phyloP scores from a whole-genome alignment of 1,140 invertebrate species.

The Phymastichus coffea region DNA sequence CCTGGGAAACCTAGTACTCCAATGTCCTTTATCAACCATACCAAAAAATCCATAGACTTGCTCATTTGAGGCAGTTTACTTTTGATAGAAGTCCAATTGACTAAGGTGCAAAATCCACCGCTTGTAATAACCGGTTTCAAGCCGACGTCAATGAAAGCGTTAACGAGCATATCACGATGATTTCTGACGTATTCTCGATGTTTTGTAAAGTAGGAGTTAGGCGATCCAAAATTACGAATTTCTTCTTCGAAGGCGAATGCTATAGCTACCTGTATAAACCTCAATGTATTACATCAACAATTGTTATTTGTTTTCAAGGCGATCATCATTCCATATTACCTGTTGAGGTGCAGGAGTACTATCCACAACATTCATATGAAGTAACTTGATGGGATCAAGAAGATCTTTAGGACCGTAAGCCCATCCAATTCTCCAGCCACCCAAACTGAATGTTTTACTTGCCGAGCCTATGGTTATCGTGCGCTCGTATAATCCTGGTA shows the following conservation, averaged over 20 bases:
- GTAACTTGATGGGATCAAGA: no score
- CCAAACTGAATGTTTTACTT: slow-evolving; percentile 63
- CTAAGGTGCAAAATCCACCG: slow-evolving; percentile 95
- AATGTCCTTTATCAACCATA: neutral
- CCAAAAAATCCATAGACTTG: neutral
- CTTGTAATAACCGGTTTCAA: slow-evolving; percentile 93
- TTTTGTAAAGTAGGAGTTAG: slow-evolving; percentile 84
- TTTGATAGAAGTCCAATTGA: slow-evolving; percentile 74
- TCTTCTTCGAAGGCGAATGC: slow-evolving; percentile 88
- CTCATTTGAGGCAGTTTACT: slow-evolving; percentile 23
- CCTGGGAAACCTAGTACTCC: neutral
- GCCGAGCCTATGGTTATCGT: no score
- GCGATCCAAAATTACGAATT: slow-evolving; percentile 64
- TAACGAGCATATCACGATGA: slow-evolving; percentile 84
- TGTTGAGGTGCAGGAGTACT: no score
- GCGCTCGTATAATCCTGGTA: no score
- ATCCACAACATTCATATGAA: no score
- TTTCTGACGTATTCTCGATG: slow-evolving; percentile 75
- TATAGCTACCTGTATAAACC: slow-evolving; percentile 91
- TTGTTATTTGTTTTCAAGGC: no score
- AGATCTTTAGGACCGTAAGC: no score
- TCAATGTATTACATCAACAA: no score
- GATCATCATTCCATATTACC: no score
- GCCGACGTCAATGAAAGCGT: slow-evolving; percentile 74
- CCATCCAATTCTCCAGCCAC: slow-evolving; percentile 67